phyloP scores from a whole-genome alignment of 2,113 vertebrate species.

The Brachypodius melanocephalos region DNA sequence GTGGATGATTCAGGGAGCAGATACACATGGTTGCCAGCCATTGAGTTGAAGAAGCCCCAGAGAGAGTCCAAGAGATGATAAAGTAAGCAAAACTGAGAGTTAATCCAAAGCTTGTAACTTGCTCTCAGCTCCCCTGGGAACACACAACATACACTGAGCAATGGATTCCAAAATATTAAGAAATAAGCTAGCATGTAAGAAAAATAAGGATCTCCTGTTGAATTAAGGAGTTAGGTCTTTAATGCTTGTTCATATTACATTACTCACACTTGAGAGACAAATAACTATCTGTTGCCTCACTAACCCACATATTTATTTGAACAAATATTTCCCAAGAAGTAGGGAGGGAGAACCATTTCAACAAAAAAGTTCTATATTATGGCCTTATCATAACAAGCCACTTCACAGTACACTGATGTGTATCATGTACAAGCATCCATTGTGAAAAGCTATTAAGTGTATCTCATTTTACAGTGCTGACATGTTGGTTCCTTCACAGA shows the following conservation, averaged over 20 bases:
- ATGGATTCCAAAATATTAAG: conserved; percentile 60
- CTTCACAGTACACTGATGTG: conserved; percentile 31
- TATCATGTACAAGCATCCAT: conserved; percentile 29
- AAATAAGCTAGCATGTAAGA: conserved; percentile 58
- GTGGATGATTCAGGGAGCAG: conserved; percentile 17
- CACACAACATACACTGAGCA: conserved; percentile 30
- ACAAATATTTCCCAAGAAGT: conserved; percentile 61
- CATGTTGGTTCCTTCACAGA: conserved; percentile 18
- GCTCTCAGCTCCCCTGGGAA: neutral
- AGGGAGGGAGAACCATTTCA: conserved; percentile 39
- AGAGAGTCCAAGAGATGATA: conserved; percentile 7
- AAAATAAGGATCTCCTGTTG: conserved; percentile 68
- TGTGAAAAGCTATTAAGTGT: conserved; percentile 42
- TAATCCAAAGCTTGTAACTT: conserved; percentile 22
- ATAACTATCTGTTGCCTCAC: conserved; percentile 64
- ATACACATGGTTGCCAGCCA: conserved; percentile 29
- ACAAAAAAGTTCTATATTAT: conserved; percentile 57
- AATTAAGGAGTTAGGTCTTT: conserved; percentile 67
- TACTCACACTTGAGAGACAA: conserved; percentile 68
- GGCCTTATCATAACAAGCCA: conserved; percentile 56
- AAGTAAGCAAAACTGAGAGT: conserved; percentile 28
- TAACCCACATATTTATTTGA: conserved; percentile 66
- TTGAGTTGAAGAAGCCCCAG: conserved; percentile 8
- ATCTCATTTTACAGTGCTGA: conserved; percentile 47
- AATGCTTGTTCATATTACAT: conserved; percentile 64